Conservation (phyloP, 2,888 invertebrate species). For the Heliconius ismenius region DNA sequence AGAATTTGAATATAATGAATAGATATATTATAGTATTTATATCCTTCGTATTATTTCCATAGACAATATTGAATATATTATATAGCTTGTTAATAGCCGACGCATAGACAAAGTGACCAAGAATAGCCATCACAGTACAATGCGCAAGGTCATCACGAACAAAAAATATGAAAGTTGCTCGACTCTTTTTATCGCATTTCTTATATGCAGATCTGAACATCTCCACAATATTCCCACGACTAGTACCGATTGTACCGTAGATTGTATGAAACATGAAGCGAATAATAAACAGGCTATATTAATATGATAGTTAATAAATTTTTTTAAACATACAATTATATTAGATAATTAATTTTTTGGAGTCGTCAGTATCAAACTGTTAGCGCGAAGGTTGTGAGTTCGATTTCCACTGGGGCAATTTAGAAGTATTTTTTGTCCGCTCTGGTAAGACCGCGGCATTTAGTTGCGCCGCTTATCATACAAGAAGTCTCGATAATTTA, state of each 20-base stretch:
- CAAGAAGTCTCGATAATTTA: no score
- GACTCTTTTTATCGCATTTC: conserved; percentile 48
- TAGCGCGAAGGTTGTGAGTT: background rate
- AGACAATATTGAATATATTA: background rate
- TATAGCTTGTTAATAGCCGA: background rate
- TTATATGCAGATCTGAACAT: conserved; percentile 56
- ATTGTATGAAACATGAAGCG: conserved; percentile 27
- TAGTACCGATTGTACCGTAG: conserved; percentile 40
- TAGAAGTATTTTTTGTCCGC: no score
- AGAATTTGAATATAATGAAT: background rate
- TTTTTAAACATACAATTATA: background rate
- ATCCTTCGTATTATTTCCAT: background rate
- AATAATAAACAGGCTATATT: conserved; percentile 12
- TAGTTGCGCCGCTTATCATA: no score
- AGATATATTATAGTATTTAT: background rate
- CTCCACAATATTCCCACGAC: conserved; percentile 61
- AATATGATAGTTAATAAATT: background rate
- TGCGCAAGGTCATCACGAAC: conserved; percentile 46
- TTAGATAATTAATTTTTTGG: background rate
- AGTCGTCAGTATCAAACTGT: background rate
- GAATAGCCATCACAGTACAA: conserved; percentile 39
- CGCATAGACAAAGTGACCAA: conserved; percentile 40
- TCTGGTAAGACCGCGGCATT: no score
- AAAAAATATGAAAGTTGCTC: conserved; percentile 55
- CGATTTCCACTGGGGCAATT: no score